These are phyloP conservation scores for Delia radicum DNA, from an alignment of 1,140 invertebrate species.

Conservation along the genomic window DNA sequence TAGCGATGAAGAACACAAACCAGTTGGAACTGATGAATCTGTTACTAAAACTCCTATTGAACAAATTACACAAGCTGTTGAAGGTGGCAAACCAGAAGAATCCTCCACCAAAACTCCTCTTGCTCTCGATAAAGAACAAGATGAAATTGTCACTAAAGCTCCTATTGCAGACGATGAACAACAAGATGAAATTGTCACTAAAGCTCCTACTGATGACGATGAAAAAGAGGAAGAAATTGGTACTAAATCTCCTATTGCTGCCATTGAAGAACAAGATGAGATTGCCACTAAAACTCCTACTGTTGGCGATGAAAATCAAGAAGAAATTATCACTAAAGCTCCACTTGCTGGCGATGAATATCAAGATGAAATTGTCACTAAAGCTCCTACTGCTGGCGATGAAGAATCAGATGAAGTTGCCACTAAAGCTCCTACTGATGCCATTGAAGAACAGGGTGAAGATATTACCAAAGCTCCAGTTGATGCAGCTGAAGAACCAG, in stretches of 20 bases:
- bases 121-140: slow-evolving; percentile 28
- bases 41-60: not conserved
- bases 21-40: not conserved
- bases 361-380: slow-evolving; percentile 18
- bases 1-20: not conserved
- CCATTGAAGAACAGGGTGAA: slow-evolving; percentile 3
- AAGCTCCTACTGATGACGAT: slow-evolving; percentile 27
- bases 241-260: slow-evolving; percentile 25
- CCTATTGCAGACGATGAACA: slow-evolving; percentile 30
- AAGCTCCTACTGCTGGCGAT: not conserved
- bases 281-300: not conserved
- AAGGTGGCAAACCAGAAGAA: slow-evolving; percentile 25
- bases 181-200: slow-evolving; percentile 13
- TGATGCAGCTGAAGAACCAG: too few species aligned
- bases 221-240: slow-evolving; percentile 22
- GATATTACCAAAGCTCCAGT: too few species aligned
- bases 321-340: slow-evolving; percentile 14
- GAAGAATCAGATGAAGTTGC: slow-evolving; percentile 19
- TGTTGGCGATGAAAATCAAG: not conserved
- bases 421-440: not conserved
- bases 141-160: slow-evolving; percentile 18
- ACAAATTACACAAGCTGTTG: not conserved
- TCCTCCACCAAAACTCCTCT: slow-evolving; percentile 24
- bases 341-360: slow-evolving; percentile 1
- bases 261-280: slow-evolving; percentile 29